These are phyloP conservation scores for Nicator chloris DNA, from an alignment of 2,113 vertebrate species.

Conservation along the genomic window DNA sequence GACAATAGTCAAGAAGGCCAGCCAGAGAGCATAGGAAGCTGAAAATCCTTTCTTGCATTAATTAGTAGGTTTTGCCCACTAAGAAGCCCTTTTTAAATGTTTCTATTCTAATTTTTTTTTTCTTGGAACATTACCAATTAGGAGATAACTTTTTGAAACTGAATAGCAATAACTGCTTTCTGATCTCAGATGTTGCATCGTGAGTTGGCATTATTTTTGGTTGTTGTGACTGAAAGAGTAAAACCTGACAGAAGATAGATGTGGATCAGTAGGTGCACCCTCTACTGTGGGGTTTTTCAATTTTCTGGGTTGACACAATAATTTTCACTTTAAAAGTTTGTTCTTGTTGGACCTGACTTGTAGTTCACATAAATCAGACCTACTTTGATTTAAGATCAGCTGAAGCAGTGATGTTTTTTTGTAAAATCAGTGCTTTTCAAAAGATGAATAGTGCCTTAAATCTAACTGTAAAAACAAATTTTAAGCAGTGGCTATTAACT, in stretches of 20 bases:
- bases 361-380: neutral
- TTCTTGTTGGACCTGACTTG: conserved; percentile 4
- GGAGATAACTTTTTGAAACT: neutral
- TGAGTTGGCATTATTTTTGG: neutral
- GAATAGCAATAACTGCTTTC: neutral
- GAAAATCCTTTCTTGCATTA: neutral
- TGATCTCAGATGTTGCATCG: neutral
- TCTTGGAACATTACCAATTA: neutral
- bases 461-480: conserved; percentile 5
- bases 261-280: neutral
- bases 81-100: neutral
- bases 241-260: neutral
- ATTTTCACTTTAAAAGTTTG: neutral
- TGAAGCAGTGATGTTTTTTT: neutral
- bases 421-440: neutral
- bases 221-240: neutral
- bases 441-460: conserved; percentile 9
- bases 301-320: neutral
- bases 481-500: neutral
- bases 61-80: neutral
- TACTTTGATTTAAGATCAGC: neutral
- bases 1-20: neutral
- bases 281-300: neutral
- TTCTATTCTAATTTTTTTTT: neutral
- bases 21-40: neutral